phyloP scores from a whole-genome alignment of 2,113 vertebrate species.

The Actenoides hombroni region DNA sequence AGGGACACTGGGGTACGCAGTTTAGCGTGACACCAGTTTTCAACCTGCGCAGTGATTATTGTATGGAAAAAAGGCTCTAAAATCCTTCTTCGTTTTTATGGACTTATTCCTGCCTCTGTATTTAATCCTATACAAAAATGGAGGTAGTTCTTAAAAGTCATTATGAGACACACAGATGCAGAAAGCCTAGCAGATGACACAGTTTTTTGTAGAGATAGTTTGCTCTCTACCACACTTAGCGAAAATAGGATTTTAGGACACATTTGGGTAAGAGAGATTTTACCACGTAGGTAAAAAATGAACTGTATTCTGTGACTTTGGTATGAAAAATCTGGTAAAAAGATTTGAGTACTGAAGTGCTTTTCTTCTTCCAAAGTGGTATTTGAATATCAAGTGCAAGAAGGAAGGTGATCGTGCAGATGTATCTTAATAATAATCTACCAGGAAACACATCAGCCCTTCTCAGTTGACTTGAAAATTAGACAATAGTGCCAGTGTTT shows the following conservation, averaged over 20 bases:
- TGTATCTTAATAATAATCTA: not conserved
- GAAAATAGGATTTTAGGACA: not conserved
- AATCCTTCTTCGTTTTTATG: not conserved
- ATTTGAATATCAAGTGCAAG: not conserved
- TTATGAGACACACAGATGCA: not conserved
- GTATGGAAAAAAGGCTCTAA: not conserved
- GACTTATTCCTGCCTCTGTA: not conserved
- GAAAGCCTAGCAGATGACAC: not conserved
- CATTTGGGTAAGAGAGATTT: not conserved
- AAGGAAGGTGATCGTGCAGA: not conserved
- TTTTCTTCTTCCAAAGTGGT: not conserved
- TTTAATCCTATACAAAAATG: not conserved
- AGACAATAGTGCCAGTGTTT: not conserved
- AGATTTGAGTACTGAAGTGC: not conserved
- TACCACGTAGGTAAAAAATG: not conserved
- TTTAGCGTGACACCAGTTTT: not conserved
- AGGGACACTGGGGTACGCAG: no score
- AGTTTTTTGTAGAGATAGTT: not conserved
- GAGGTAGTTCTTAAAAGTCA: not conserved
- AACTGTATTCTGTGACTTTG: not conserved
- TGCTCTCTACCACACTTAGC: not conserved
- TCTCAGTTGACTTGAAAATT: not conserved
- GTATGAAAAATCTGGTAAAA: not conserved
- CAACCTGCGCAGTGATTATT: not conserved
- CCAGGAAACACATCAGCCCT: not conserved